These are phyloP conservation scores for Campoplex capitator DNA, from an alignment of 2,888 invertebrate genomes.

Conservation along the genomic window DNA sequence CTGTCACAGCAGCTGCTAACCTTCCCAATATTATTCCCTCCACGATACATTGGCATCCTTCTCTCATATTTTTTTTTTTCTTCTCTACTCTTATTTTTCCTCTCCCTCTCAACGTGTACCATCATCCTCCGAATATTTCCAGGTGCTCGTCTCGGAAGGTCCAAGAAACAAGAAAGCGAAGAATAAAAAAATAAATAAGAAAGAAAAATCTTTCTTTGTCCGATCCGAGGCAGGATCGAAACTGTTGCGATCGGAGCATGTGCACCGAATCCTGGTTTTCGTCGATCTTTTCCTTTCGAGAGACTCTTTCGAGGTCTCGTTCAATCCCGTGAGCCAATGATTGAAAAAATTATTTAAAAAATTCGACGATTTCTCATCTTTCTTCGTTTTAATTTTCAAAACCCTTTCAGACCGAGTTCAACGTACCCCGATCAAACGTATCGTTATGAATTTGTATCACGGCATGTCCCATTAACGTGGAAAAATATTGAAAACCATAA, in stretches of 20 bases:
- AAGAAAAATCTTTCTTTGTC: constrained; percentile 59
- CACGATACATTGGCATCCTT: constrained; percentile 4
- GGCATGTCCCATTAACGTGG: no score
- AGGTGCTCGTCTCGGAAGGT: constrained; percentile 50
- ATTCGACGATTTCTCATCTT: not conserved
- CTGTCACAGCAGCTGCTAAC: constrained; percentile 81
- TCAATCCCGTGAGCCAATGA: not conserved
- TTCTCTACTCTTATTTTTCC: constrained; percentile 9
- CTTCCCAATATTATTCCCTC: constrained; percentile 73
- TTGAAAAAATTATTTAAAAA: not conserved
- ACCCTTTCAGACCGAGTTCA: no score
- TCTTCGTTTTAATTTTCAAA: no score
- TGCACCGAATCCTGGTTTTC: not conserved
- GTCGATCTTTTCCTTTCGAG: not conserved
- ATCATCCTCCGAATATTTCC: constrained; percentile 44
- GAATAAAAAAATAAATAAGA: not conserved
- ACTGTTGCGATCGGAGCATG: constrained; percentile 16
- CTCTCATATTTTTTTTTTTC: constrained; percentile 44
- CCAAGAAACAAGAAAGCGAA: not conserved
- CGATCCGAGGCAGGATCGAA: constrained; percentile 13
- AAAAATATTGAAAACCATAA: no score
- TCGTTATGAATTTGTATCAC: no score
- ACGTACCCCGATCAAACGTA: no score
- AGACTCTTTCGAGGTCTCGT: not conserved
- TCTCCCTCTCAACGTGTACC: constrained; percentile 11